Evolutionary conservation across 2,888 invertebrate species (phyloP).

Genomic region (Platycnemis pennipes): DNA sequence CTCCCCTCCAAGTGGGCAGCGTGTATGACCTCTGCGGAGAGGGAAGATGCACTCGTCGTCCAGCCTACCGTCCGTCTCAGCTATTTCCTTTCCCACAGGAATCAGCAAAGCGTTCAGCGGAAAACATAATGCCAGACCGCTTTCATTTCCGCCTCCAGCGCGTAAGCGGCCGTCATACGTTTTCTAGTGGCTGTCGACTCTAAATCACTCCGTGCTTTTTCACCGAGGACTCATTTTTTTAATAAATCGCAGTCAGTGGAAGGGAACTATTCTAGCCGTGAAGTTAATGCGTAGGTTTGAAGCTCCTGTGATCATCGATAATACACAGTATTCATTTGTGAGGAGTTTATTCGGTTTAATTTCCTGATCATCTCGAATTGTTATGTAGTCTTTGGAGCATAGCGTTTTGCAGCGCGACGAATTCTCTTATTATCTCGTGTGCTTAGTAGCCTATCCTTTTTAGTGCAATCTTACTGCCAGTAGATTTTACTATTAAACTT

Average conservation of each 20-base stretch:
- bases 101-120: slow-evolving; percentile 53
- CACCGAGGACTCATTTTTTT: neutral
- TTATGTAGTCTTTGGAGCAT: too few relatives aligned
- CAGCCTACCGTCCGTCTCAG: neutral
- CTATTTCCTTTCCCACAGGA: slow-evolving; percentile 56
- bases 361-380: too few relatives aligned
- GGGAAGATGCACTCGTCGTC: neutral
- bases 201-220: slow-evolving; percentile 17
- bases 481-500: too few relatives aligned
- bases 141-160: slow-evolving; percentile 23
- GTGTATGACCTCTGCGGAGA: neutral
- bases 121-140: slow-evolving; percentile 50
- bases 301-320: too few relatives aligned
- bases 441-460: too few relatives aligned
- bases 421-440: too few relatives aligned
- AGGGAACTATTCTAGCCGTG: neutral
- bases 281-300: too few relatives aligned
- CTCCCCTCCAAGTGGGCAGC: neutral
- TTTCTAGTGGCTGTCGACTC: neutral
- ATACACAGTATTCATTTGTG: too few relatives aligned
- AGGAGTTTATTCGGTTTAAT: too few relatives aligned
- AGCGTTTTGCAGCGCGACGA: too few relatives aligned
- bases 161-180: slow-evolving; percentile 1
- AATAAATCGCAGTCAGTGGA: neutral
- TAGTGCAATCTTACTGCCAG: too few relatives aligned